Base-by-base conservation (phyloP, 2,113 vertebrate species). In the Cyanistes caeruleus region DNA sequence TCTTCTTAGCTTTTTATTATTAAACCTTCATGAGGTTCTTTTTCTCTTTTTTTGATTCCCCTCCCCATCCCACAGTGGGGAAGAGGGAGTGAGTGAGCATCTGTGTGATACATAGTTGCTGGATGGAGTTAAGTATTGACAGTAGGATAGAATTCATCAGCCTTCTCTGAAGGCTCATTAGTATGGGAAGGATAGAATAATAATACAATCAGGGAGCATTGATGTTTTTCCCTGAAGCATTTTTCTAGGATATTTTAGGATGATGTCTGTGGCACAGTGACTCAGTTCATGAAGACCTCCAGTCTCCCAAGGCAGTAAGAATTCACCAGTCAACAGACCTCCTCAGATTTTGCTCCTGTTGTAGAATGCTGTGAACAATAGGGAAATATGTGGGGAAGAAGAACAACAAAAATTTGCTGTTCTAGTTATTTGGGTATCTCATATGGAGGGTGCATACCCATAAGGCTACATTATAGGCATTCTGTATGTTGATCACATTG, bases 131-230 rank as follows among this genome's bases (percentile, higher is more conserved):
- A 37, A 73, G 19, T 25, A 24, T 22, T 43, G 31, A 27, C 11
- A 49, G n/a, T 19, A 44, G 59, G 19, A 22, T 1, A 52, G 52
- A 20, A 13, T 10, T 68, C 5, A 2, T 35, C 37, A 58, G 17
- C 19, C 13, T 60, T 76, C 39, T 77, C 65, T 33, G 49, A 35
- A 74, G 56, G 8, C 13, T 41, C 2, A 0, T 58, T 0, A 0
- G 3, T 60, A 8, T 21, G 39, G 35, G 19, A 64, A 59, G 78
- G 23, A 16, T 3, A 72, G 44, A 76, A 55, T 2, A 52, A 5
- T 27, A 46, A 15, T 9, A 22, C 11, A 39, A 39, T 10, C 27
- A 33, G 43, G 49, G 5, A 64, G 5, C 5, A n/a, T 0, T 39
- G 20, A 5, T 64, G 7, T 35, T 78, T 31, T 82, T 74, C 46